Evolutionary conservation across 2,113 vertebrate genomes (phyloP), one percentile per base, ranked within the genome.

Genomic region (Marmota flaviventris): DNA sequence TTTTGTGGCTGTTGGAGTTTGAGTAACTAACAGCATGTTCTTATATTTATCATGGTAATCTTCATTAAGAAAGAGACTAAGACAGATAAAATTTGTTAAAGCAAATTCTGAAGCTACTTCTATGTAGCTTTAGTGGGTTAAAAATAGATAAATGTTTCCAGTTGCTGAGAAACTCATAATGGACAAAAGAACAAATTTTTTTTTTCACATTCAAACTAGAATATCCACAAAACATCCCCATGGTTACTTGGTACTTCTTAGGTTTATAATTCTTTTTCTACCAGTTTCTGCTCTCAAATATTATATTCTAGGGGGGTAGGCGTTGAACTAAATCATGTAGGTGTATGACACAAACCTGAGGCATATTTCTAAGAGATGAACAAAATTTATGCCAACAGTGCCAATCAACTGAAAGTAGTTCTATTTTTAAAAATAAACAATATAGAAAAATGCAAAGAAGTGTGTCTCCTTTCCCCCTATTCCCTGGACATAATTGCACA

Each of bases 121-220:
- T 45, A 58, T 82, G n/a, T 77, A 83, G 12, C 45, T 77, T 29
- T 69, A 56, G 51, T 51, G n/a, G 76, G 48, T 81, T 75, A 85
- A 96, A 97, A 95, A 90, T 75, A 95, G 53, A 61, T 10, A 88
- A 82, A 48, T 78, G 29, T 93, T 93, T 93, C 70, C 85, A 76
- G 73, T 93, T 93, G 16, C 39, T 69, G 58, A 51, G 69, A 89
- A 82, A 1, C 12, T 91, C 25, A 53, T 85, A 67, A 77, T 53
- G 45, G 25, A 42, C n/a, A 89, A 85, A 85, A 78, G 14, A 84
- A 92, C 20, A 89, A 65, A 93, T 48, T 25, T 9, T 72, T 45
- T 45, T 45, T 25, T 78, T 90, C 70, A 53, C 72, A 70, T n/a
- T 81, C 29, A 70, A 88, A 81, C 48, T 70, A 70, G 67, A 95